Evolutionary conservation across 2,888 invertebrate species (phyloP).

Genomic region (Chelonus formosanus): DNA sequence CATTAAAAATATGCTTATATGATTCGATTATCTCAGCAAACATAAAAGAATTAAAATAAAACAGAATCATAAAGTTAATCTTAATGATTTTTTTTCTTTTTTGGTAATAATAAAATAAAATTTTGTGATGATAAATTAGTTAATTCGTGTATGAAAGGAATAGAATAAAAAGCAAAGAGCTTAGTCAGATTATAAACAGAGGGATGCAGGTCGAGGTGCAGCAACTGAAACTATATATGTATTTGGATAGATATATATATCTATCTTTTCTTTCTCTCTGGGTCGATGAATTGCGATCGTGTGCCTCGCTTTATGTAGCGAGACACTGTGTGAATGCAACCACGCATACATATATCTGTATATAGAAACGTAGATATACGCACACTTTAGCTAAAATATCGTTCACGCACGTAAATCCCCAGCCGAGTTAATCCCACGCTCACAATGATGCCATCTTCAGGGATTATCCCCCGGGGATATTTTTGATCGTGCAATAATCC

Average conservation of each 20-base stretch:
- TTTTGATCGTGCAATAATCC: slow-evolving; percentile 65
- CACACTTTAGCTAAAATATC: slow-evolving; percentile 24
- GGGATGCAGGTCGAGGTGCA: slow-evolving; percentile 29
- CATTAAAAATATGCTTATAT: too few species aligned
- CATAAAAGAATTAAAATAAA: too few species aligned
- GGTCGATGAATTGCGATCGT: slow-evolving; percentile 21
- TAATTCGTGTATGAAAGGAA: neutral
- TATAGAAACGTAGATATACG: slow-evolving; percentile 27
- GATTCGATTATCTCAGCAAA: too few species aligned
- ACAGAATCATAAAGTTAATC: neutral
- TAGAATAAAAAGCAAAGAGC: slow-evolving; percentile 3
- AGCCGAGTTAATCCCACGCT: slow-evolving; percentile 55
- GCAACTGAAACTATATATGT: slow-evolving; percentile 15
- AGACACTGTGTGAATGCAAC: slow-evolving; percentile 14
- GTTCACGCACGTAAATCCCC: slow-evolving; percentile 34
- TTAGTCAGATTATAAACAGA: slow-evolving; percentile 21
- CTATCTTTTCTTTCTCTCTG: slow-evolving; percentile 16
- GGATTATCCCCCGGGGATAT: slow-evolving; percentile 64
- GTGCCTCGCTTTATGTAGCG: neutral
- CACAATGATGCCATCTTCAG: slow-evolving; percentile 53
- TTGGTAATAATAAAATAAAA: neutral
- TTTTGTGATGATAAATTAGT: neutral
- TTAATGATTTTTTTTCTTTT: neutral
- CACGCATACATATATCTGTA: slow-evolving; percentile 11
- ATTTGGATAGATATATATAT: slow-evolving; percentile 16